A percentile compares a stretch with the other conserved stretches of the same genome.
Evolutionary conservation across 2,797 vertebrate species (phyloP).

Genomic region (Pogoniulus pusillus): DNA sequence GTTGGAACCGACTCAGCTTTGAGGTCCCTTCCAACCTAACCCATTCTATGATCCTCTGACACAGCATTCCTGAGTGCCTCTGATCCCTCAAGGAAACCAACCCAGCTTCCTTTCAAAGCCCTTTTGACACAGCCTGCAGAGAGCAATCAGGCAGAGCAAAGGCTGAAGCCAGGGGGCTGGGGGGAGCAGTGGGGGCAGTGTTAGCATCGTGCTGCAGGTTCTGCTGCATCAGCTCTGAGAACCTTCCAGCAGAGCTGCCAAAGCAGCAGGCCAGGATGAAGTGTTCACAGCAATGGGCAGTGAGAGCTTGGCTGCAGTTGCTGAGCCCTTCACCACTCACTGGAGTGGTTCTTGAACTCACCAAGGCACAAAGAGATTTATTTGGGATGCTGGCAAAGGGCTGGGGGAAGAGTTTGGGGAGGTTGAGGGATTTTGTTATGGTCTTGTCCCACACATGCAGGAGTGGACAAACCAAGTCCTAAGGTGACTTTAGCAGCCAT

Average conservation of each 20-base stretch:
- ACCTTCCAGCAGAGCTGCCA: too few relatives aligned
- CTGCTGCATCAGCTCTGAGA: neutral
- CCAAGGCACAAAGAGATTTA: neutral
- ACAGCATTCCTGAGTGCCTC: neutral
- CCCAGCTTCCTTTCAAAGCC: neutral
- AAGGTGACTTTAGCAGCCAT: neutral
- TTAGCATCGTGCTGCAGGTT: neutral
- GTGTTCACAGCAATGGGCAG: neutral
- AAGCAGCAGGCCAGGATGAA: neutral
- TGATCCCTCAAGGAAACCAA: neutral
- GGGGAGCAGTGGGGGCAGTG: neutral
- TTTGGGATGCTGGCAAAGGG: neutral
- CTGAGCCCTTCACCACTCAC: too few relatives aligned
- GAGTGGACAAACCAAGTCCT: neutral
- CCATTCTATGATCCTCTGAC: too few relatives aligned
- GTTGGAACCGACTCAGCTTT: too few relatives aligned
- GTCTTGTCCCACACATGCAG: neutral
- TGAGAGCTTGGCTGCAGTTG: too few relatives aligned
- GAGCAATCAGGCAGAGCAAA: neutral
- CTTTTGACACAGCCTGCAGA: neutral
- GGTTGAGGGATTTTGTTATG: neutral
- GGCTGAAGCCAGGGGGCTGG: neutral
- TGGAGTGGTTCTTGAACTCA: rapidly evolving
- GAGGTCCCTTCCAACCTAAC: too few relatives aligned
- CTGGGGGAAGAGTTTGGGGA: neutral